Base-by-base conservation (phyloP, 2,797 vertebrate genomes). In the Myoxocephalus aenaeus region DNA sequence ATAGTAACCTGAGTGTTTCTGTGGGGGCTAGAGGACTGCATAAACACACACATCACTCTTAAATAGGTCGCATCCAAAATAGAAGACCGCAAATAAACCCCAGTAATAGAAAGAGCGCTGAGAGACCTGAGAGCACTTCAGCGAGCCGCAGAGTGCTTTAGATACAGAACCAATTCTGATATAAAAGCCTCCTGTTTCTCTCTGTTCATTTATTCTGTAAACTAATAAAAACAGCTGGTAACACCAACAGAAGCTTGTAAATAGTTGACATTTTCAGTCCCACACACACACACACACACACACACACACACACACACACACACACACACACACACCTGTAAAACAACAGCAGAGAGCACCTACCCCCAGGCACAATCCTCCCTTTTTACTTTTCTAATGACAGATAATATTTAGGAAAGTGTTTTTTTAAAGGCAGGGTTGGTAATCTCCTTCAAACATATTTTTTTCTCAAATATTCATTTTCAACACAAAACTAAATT, bases 11-110 rank as follows among this genome's bases (percentile, higher is more conserved):
- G 87, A 93, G 91, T 91, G 90, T 89, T 89, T 81, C 80, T 86
- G 90, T 75, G 89, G 71, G 87, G 84, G 90, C 63, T 68, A 74
- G 54, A 78, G 82, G 84, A 69, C 79, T 89, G 86, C 86, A 81
- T 74, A 85, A 87, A 93, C 87, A 89, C 86, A 87, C 82, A 65
- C 56, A 81, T 57, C 73, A 20, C 83, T 80, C 90, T 92, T 86
- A 91, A 93, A 94, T 94, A 92, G 92, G 87, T 82, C 73, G 64
- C 85, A 91, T 92, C 87, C 79, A 87, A 92, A 94, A 94, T 94
- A 93, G 93, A 90, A 89, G 89, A 84, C 88, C 80, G 32, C 86
- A 89, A 90, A 91, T 85, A 90, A 88, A 78, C 82, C 65, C 8
- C 27, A 40, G 82, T 78, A 77, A 85, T 87, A 88, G 84, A 91